A percentile compares a stretch with the other conserved stretches of the same genome.
These are phyloP conservation scores for Actias luna DNA, from an alignment of 2,888 invertebrate genomes.

Conservation along the genomic window DNA sequence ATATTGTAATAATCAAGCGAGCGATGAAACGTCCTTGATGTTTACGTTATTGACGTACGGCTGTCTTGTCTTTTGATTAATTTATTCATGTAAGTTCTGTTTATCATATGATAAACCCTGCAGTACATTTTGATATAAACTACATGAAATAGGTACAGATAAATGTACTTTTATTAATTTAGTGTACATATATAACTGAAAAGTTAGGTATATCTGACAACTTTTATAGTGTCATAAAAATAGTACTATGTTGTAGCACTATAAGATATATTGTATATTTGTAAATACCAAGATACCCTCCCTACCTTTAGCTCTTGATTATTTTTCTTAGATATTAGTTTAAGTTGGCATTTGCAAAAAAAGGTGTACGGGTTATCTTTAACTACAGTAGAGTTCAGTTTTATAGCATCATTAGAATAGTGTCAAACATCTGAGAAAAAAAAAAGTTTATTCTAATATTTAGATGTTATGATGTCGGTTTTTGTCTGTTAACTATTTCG, in stretches of 20 bases:
- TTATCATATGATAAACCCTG: background rate
- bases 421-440: no score
- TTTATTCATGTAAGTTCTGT: slow-evolving; percentile 7
- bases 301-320: no score
- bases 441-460: no score
- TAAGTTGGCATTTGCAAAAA: background rate
- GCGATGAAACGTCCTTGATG: slow-evolving; percentile 56
- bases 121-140: background rate
- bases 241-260: background rate
- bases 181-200: background rate
- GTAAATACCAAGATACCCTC: background rate
- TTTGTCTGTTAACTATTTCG: no score
- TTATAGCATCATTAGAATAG: no score
- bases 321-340: background rate
- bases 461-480: no score
- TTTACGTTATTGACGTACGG: slow-evolving; percentile 33
- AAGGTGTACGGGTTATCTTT: no score
- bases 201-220: background rate
- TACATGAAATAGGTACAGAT: background rate
- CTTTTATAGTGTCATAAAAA: background rate
- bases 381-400: no score
- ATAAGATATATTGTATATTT: background rate
- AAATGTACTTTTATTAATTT: background rate
- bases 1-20: slow-evolving; percentile 53
- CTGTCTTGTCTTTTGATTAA: slow-evolving; percentile 21